These are phyloP conservation scores for Eugnorisma glareosa DNA, from an alignment of 2,888 invertebrate genomes.

Conservation along the genomic window DNA sequence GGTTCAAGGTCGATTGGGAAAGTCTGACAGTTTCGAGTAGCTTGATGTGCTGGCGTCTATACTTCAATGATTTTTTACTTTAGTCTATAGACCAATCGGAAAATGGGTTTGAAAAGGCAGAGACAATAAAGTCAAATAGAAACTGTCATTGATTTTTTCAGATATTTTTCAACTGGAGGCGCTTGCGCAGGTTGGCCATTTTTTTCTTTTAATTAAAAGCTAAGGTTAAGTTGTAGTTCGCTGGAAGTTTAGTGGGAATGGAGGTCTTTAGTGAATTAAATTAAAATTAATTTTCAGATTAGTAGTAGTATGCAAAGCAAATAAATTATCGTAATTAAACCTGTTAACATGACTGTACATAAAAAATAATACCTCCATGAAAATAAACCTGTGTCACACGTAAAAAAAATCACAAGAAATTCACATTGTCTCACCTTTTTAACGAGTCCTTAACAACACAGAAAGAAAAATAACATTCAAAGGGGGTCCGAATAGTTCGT, in stretches of 20 bases:
- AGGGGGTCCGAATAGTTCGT: constrained; percentile 71
- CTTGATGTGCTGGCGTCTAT: too few species aligned
- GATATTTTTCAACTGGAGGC: neutral
- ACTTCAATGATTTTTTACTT: neutral
- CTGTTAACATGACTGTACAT: neutral
- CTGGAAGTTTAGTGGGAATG: neutral
- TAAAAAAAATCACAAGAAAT: constrained; percentile 45
- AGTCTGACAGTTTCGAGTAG: too few species aligned
- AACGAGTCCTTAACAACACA: constrained; percentile 75
- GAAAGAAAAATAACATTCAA: constrained; percentile 59
- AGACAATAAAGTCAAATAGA: neutral
- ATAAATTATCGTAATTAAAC: neutral
- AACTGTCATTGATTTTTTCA: neutral
- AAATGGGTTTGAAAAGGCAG: neutral
- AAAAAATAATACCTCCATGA: constrained; percentile 44
- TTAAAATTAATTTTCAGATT: neutral
- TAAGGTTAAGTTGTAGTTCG: neutral
- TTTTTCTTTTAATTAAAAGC: neutral
- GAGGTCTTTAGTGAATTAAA: neutral
- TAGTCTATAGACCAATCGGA: neutral
- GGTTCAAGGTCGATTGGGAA: too few species aligned
- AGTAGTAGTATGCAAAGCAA: constrained; percentile 13
- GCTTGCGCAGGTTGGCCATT: constrained; percentile 3
- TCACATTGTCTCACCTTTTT: constrained; percentile 78
- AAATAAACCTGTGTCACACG: constrained; percentile 40